Evolutionary conservation across 2,113 vertebrate species (phyloP).

Genomic region (Neopipo cinnamomea): DNA sequence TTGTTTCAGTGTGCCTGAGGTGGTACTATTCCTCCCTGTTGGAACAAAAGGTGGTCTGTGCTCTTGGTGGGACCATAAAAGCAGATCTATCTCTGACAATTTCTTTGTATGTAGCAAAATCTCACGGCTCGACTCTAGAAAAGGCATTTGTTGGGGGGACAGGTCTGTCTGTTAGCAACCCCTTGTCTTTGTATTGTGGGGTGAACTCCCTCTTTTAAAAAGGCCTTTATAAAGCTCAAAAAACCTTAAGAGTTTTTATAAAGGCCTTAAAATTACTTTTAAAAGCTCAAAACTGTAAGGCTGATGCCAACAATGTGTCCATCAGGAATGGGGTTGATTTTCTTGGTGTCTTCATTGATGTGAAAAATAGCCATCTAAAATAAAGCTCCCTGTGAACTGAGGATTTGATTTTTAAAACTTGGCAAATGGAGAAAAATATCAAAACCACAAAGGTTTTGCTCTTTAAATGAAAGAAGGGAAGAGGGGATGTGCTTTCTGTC

Average conservation of each 20-base stretch:
- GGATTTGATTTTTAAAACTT: neutral
- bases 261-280: neutral
- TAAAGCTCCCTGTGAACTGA: neutral
- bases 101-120: neutral
- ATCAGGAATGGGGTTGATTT: fast-evolving
- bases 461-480: neutral
- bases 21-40: no score
- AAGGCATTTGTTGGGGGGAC: neutral
- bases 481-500: neutral
- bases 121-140: neutral
- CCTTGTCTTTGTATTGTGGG: no score
- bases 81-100: neutral
- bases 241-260: neutral
- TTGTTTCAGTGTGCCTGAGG: neutral
- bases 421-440: neutral
- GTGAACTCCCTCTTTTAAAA: neutral
- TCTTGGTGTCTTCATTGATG: neutral
- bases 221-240: neutral
- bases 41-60: neutral
- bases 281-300: neutral
- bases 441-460: neutral
- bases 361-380: neutral
- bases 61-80: neutral
- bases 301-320: neutral
- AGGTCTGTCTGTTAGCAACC: neutral